Evolutionary conservation across 1,140 invertebrate genomes (phyloP).

Genomic region (Pinna nobilis): DNA sequence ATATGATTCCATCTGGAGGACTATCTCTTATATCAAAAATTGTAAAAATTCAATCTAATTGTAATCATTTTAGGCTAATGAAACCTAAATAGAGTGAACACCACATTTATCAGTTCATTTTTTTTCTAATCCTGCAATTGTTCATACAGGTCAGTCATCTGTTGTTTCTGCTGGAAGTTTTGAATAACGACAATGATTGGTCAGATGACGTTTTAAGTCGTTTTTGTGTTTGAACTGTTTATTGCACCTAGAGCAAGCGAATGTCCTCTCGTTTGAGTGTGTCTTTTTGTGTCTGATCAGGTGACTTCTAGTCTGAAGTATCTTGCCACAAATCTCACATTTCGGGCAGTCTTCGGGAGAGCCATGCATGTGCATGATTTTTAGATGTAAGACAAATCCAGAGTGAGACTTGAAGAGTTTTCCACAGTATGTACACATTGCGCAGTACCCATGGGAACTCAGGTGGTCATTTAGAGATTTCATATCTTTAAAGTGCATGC

Average conservation of each 20-base stretch:
- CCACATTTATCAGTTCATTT: too few relatives aligned
- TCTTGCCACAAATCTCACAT: slow-evolving; percentile 11
- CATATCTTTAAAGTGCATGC: too few relatives aligned
- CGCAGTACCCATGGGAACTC: not conserved
- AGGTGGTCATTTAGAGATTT: too few relatives aligned
- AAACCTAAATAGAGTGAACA: too few relatives aligned
- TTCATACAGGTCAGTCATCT: too few relatives aligned
- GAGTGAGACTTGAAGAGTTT: slow-evolving; percentile 1
- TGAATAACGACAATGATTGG: too few relatives aligned
- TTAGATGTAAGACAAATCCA: slow-evolving; percentile 7
- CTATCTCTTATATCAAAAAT: too few relatives aligned
- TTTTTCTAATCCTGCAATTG: too few relatives aligned
- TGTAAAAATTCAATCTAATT: too few relatives aligned
- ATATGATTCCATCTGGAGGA: too few relatives aligned
- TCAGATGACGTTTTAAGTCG: slow-evolving; percentile 11
- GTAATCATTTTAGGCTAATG: too few relatives aligned
- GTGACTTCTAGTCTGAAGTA: slow-evolving; percentile 6
- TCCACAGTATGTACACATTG: not conserved
- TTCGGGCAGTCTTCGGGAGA: not conserved
- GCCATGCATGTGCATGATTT: not conserved
- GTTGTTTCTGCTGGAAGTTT: too few relatives aligned
- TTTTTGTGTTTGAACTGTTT: slow-evolving; percentile 1
- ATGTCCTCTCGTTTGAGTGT: not conserved
- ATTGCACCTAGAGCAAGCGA: not conserved
- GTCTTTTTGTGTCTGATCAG: slow-evolving; percentile 7